phyloP scores from a whole-genome alignment of 2,888 invertebrate species.

The Toxonevra muliebris region DNA sequence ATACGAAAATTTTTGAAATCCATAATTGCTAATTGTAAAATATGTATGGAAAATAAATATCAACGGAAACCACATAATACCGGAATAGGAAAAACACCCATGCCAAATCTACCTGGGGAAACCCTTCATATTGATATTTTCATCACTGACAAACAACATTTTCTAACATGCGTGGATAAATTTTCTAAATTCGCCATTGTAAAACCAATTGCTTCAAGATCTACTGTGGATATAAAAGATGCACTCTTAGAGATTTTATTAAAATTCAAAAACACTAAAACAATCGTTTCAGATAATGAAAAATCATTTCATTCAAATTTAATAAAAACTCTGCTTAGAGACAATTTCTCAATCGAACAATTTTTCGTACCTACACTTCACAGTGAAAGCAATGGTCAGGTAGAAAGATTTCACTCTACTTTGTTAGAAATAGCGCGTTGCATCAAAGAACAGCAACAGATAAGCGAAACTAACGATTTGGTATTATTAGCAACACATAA shows the following conservation, averaged over 20 bases:
- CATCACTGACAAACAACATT: constrained; percentile 12
- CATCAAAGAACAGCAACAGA: constrained; percentile 16
- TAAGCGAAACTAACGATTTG: constrained; percentile 5
- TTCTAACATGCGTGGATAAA: constrained; percentile 20
- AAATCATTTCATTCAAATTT: constrained; percentile 16
- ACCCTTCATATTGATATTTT: constrained; percentile 21
- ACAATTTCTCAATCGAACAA: constrained; percentile 1
- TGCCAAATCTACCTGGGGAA: constrained; percentile 18
- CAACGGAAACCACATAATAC: constrained; percentile 11
- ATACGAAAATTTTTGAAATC: constrained; percentile 6
- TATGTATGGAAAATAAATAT: constrained; percentile 28
- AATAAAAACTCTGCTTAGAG: constrained; percentile 13
- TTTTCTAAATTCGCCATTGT: constrained; percentile 25
- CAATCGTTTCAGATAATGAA: constrained; percentile 20
- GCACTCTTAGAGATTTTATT: constrained; percentile 12
- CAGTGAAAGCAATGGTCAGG: constrained; percentile 23
- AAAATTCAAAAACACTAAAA: constrained; percentile 16
- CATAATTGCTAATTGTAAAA: constrained; percentile 16
- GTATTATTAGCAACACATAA: constrained; percentile 17
- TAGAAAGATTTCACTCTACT: constrained; percentile 23
- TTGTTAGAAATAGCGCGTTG: constrained; percentile 24
- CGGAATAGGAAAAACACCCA: constrained; percentile 17
- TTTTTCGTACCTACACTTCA: constrained; percentile 13
- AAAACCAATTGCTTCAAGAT: constrained; percentile 14
- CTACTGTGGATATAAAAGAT: constrained; percentile 13